Percentiles rank a stretch among this genome's conserved stretches.
These are phyloP conservation scores for Falco cherrug DNA, from an alignment of 2,797 vertebrate genomes.

Conservation along the genomic window DNA sequence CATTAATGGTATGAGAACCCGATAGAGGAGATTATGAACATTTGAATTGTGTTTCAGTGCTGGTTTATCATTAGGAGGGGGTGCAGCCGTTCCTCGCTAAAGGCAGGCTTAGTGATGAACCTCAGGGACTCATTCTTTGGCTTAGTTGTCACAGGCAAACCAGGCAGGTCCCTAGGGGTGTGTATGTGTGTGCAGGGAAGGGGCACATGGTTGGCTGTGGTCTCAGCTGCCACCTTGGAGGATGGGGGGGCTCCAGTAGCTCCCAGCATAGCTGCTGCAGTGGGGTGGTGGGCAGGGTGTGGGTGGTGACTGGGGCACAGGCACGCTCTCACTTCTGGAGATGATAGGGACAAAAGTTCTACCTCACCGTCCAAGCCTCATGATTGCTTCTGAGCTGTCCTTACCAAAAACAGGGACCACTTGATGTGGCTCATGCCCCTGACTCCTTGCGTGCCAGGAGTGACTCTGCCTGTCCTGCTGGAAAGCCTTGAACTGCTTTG, in stretches of 20 bases:
- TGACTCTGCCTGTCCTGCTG: neutral
- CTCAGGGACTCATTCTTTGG: rapidly evolving
- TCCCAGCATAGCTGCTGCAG: neutral
- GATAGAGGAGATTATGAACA: constrained; percentile 34
- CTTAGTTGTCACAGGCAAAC: neutral
- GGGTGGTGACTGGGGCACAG: rapidly evolving
- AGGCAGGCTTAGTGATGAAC: neutral
- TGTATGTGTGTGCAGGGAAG: neutral
- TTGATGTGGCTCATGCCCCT: neutral
- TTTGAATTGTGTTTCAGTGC: neutral
- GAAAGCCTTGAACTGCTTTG: neutral
- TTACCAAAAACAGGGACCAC: neutral
- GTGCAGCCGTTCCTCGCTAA: neutral
- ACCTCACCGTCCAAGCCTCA: neutral
- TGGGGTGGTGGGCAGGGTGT: neutral
- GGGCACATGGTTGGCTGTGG: rapidly evolving
- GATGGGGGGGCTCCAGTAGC: neutral
- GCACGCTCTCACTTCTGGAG: rapidly evolving
- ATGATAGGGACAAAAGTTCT: neutral
- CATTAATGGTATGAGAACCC: constrained; percentile 28
- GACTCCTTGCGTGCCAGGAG: neutral
- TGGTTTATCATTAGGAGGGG: neutral
- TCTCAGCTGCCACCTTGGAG: neutral
- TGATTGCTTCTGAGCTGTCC: neutral
- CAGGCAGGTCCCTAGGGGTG: neutral